Evolutionary conservation across 2,888 invertebrate species (phyloP), one percentile per base, ranked within the genome.

Genomic region (Drosophila mettleri): DNA sequence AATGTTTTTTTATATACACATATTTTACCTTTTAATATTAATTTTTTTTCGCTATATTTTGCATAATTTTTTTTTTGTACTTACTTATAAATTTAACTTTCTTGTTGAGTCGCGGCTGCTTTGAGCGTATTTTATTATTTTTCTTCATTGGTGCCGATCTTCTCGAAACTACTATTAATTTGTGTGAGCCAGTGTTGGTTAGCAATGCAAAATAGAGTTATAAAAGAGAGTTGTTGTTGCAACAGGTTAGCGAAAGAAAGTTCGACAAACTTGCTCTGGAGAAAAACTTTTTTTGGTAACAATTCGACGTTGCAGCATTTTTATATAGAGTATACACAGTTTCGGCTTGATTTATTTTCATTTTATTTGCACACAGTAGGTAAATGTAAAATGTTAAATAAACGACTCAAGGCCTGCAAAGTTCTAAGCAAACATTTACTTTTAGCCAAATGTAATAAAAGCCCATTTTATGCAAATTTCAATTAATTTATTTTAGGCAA

Each of bases 51-150:
- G 8, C 8, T 31, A 1, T 18, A 18, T 49, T 7, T 20, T 31
- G 1, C 2, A 14, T 0, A 29, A 12, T n/a, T 31, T 9, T 16
- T 29, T 10, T 16, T 34, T 45, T 36, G 34, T 94, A 97, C 97
- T 97, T 94, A 97, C 97, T 96, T 93, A 97, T 96, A 92, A 97
- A 97, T 94, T 97, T 96, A 74, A 97, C 96, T 94, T 96, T 96
- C 94, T 96, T 97, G 79, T 91, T 92, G 74, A 91, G 81, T 75
- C 92, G 89, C 76, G 97, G 97, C 93, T 97, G 97, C 93, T 96
- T 96, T 88, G 96, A 96, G 91, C 96, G 93, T 75, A 95, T 95
- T 92, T 96, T 97, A 93, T 95, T 95, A 75, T 95, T 95, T 93
- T 97, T 97, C 94, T 96, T 96, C 91, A 95, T 94, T 69, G 94